Conservation (phyloP, 2,113 vertebrate species). For the Gasterosteus nipponicus region DNA sequence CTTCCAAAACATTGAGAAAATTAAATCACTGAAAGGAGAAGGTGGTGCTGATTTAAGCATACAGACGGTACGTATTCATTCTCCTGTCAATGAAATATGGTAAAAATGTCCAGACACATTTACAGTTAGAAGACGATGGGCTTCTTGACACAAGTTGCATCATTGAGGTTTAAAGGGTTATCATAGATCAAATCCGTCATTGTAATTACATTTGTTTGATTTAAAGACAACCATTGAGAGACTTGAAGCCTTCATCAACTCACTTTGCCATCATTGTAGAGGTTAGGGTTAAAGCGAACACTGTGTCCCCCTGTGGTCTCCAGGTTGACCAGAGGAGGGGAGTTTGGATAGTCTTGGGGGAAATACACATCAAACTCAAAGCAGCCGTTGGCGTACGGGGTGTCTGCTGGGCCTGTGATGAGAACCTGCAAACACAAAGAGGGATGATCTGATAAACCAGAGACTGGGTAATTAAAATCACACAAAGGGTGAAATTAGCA, state of each 20-base stretch:
- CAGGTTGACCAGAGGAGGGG: conserved; percentile 96
- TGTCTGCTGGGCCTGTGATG: conserved; percentile 97
- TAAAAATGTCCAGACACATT: neutral
- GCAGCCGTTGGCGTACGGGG: conserved; percentile 97
- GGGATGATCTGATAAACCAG: neutral
- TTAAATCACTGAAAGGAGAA: neutral
- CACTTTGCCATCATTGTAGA: conserved; percentile 99
- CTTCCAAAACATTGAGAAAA: neutral
- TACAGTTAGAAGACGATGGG: neutral
- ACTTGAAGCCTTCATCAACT: conserved; percentile 9
- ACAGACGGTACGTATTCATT: neutral
- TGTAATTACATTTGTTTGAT: neutral
- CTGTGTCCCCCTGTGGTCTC: conserved; percentile 99
- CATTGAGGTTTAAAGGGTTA: neutral
- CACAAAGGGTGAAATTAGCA: conserved; percentile 10
- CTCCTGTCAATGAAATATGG: neutral
- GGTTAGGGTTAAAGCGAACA: conserved; percentile 98
- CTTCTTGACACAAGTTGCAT: neutral
- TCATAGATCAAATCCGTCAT: neutral
- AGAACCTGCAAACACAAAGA: conserved; percentile 84
- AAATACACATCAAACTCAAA: conserved; percentile 99
- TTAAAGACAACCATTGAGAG: neutral
- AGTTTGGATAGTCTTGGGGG: conserved; percentile 99
- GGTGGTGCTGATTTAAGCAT: neutral
- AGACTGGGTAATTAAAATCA: conserved; percentile 16